phyloP scores from a whole-genome alignment of 2,888 invertebrate species.

The Ctenicera cuprea region DNA sequence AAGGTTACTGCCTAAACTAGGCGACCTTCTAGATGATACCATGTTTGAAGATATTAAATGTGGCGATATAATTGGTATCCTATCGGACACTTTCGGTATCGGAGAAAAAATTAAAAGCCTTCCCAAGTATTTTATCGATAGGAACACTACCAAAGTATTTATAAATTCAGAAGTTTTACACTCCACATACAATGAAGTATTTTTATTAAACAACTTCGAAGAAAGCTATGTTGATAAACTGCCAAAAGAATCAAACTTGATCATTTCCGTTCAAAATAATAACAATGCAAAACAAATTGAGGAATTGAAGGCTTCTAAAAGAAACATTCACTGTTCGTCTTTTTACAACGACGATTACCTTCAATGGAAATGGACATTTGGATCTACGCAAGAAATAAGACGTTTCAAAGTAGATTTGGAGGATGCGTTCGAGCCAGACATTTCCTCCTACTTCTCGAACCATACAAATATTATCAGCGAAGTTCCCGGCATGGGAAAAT shows the following conservation, averaged over 20 bases:
- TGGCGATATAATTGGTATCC: not conserved
- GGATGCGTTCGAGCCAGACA: too few relatives aligned
- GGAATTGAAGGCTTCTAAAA: not conserved
- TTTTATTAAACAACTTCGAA: not conserved
- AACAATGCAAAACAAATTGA: too few relatives aligned
- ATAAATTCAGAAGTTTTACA: not conserved
- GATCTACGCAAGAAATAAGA: too few relatives aligned
- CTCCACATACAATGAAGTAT: not conserved
- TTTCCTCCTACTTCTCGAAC: too few relatives aligned
- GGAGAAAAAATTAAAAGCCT: not conserved
- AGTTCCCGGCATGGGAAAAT: conserved; percentile 36
- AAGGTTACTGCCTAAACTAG: not conserved
- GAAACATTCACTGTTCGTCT: not conserved
- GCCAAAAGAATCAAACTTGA: too few relatives aligned
- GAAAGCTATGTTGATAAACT: too few relatives aligned
- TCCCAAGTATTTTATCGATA: conserved; percentile 2
- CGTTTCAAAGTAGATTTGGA: too few relatives aligned
- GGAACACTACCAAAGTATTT: not conserved
- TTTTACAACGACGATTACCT: not conserved
- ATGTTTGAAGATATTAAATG: not conserved
- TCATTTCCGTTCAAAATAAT: too few relatives aligned
- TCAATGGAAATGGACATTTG: too few relatives aligned
- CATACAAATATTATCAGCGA: conserved; percentile 16
- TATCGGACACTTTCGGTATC: not conserved
- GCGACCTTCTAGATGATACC: not conserved